Base-by-base conservation (phyloP, 2,113 vertebrate species). In the Scortum barcoo region DNA sequence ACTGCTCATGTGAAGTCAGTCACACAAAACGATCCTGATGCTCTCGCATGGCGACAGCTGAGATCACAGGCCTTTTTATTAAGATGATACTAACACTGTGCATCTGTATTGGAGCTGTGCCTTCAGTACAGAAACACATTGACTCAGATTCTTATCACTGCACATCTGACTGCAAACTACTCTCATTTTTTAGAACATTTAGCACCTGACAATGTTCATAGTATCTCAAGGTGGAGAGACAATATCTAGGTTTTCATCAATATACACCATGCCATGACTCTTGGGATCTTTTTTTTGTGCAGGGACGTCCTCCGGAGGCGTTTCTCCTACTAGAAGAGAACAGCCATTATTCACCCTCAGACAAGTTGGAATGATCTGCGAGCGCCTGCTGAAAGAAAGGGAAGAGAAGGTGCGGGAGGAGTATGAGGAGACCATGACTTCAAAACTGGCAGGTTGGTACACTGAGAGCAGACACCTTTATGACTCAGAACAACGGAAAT, bases 341-440 rank as follows among this genome's bases (percentile, higher is more conserved):
- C 98, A 99, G 93, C 98, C 98, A 44, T 93, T 99, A 87, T 99
- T 99, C 93, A 99, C 97, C 79, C 96, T 99, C 89, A 96, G 97
- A 94, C 98, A 99, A 95, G 98, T 99, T 89, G 98, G 98, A 83
- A 97, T 99, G 97, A 99, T 99, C 92, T 99, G 98, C 92, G 98
- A 99, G 94, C 98, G 98, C 88, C 96, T 99, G 91, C 95, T 99
- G 93, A 99, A 98, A 96, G 98, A 99, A 91, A 94, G 97, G 72
- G 98, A 99, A 95, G 98, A 99, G 87, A 98, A 98, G 92, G 96
- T 99, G 79, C 96, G 98, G 87, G 97, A 99, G 95, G 98, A 99
- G 73, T 99, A 99, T 81, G 98, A 99, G 94, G 97, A 99, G 96
- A 99, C 98, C 89, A 94, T 99, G 95, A 98, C 97, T 84, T 96